Evolutionary conservation across 2,113 vertebrate genomes (phyloP).

Genomic region (rat (Rattus norvegicus)): GRCr8 NC_086039.1:118258501-118259000

Average conservation of each 20-base stretch:
- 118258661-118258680: not conserved
- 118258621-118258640: not conserved
- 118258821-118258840: not conserved
- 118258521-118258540: too few species aligned
- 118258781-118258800: not conserved
- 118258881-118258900: constrained; percentile 3
- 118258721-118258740: not conserved
- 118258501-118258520: too few species aligned
- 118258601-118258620: too few species aligned
- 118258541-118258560: too few species aligned
- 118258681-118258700: not conserved
- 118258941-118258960: constrained; percentile 27
- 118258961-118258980: constrained; percentile 29
- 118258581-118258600: too few species aligned
- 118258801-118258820: not conserved
- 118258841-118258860: not conserved
- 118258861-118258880: constrained; percentile 14
- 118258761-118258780: not conserved
- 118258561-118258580: too few species aligned
- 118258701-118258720: not conserved
- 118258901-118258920: constrained; percentile 37
- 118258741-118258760: not conserved
- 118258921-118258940: constrained; percentile 17
- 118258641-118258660: not conserved
- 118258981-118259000: constrained; percentile 48